phyloP scores from a whole-genome alignment of 35 echinoderm and acorn worm genomes.

The Patiria miniata region DNA sequence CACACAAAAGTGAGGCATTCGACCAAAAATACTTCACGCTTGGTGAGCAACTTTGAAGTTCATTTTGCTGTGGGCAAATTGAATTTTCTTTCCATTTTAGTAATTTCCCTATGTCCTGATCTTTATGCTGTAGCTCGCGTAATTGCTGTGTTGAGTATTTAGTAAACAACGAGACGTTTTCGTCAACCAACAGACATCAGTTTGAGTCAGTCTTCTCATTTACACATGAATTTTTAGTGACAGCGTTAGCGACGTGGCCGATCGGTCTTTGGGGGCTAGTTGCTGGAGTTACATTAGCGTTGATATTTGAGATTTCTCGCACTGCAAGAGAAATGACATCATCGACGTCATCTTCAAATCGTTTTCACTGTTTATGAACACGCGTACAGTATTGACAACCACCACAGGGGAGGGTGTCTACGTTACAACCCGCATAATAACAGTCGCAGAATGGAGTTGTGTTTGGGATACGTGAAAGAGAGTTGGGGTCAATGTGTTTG shows the following conservation, averaged over 20 bases:
- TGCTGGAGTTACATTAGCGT: neutral
- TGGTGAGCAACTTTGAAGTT: neutral
- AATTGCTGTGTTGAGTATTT: neutral
- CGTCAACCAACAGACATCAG: neutral
- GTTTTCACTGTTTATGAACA: neutral
- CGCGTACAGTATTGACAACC: slow-evolving; percentile 5
- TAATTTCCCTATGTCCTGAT: slow-evolving; percentile 5
- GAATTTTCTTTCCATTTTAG: neutral
- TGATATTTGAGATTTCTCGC: too few species aligned
- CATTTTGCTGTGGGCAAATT: neutral
- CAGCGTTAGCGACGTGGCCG: neutral
- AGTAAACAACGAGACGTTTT: neutral
- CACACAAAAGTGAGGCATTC: neutral
- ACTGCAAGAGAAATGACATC: too few species aligned
- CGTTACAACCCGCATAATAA: neutral
- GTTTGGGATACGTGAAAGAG: neutral
- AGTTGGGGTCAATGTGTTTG: neutral
- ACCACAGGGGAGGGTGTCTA: neutral
- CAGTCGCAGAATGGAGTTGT: neutral
- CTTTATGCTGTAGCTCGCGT: neutral
- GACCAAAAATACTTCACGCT: neutral
- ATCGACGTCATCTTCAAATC: neutral
- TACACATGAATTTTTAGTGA: neutral
- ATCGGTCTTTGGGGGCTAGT: neutral
- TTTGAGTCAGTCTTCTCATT: neutral